These are phyloP conservation scores for Cheilosia soror DNA, from an alignment of 2,888 invertebrate genomes.

Conservation along the genomic window DNA sequence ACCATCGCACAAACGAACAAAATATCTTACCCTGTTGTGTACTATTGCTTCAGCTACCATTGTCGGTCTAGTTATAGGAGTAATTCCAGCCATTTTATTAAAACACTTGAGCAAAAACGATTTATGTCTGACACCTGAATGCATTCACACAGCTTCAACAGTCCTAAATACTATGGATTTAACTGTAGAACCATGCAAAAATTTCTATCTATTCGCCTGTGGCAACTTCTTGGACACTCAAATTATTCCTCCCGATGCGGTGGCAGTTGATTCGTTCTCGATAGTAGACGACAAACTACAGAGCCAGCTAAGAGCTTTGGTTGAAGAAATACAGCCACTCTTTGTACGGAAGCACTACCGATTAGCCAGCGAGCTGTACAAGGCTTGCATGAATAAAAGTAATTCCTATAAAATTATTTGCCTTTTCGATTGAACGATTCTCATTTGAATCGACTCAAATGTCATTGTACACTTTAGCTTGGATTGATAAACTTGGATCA, in stretches of 20 bases:
- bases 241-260: conserved; percentile 89
- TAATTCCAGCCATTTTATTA: conserved; percentile 85
- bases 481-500: conserved; percentile 92
- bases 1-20: conserved; percentile 87
- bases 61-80: conserved; percentile 86
- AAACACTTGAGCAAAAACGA: conserved; percentile 80
- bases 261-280: conserved; percentile 83
- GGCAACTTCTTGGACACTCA: conserved; percentile 88
- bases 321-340: conserved; percentile 81
- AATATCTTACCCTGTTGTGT: conserved; percentile 87
- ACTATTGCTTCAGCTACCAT: conserved; percentile 86
- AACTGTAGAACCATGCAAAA: conserved; percentile 89
- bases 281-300: conserved; percentile 83
- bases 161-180: conserved; percentile 88
- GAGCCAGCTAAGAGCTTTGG: conserved; percentile 82
- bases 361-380: conserved; percentile 83
- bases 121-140: conserved; percentile 90
- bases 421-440: too few relatives aligned
- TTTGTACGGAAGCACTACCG: conserved; percentile 83
- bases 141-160: conserved; percentile 90
- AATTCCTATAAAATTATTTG: neutral
- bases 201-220: conserved; percentile 91
- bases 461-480: conserved; percentile 84
- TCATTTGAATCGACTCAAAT: neutral
- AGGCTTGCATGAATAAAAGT: conserved; percentile 84